Evolutionary conservation across 2,797 vertebrate genomes (phyloP).

Genomic region (Myotis myotis): DNA sequence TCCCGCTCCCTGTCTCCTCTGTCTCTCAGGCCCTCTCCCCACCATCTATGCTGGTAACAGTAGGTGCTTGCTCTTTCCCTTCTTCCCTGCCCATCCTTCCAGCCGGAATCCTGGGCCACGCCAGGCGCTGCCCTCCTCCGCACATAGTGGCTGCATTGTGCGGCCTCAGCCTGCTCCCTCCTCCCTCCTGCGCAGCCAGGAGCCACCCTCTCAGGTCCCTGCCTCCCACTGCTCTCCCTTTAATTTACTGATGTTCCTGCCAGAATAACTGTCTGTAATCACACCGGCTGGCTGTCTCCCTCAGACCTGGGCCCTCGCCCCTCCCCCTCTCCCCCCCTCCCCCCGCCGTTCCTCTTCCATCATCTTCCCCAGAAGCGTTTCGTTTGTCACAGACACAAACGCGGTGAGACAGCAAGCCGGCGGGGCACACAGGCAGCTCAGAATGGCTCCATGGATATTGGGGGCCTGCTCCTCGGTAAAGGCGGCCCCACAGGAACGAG

Average conservation of each 20-base stretch:
- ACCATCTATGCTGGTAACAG: background rate
- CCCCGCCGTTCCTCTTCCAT: background rate
- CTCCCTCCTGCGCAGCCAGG: background rate
- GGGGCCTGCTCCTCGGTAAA: too few relatives aligned
- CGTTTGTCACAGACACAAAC: too few relatives aligned
- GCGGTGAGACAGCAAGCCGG: too few relatives aligned
- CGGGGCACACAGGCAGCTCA: too few relatives aligned
- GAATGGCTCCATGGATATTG: too few relatives aligned
- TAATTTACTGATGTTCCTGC: constrained; percentile 39
- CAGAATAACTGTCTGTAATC: constrained; percentile 36
- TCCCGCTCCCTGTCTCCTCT: too few relatives aligned
- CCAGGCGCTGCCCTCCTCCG: background rate
- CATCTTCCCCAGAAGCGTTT: background rate
- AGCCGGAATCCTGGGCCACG: background rate
- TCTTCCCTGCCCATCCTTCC: too few relatives aligned
- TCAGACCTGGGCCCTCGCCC: background rate
- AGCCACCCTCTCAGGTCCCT: background rate
- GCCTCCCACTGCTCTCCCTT: background rate
- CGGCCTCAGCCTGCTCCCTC: background rate
- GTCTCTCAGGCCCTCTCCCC: background rate
- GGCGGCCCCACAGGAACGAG: too few relatives aligned
- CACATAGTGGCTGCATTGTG: background rate
- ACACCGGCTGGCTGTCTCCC: background rate
- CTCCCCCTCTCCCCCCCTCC: background rate
- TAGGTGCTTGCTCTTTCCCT: background rate